Percentiles rank a stretch among this genome's conserved stretches.
These are phyloP conservation scores for Drosophila rhopaloa DNA, from an alignment of 1,140 invertebrate species.

Conservation along the genomic window DNA sequence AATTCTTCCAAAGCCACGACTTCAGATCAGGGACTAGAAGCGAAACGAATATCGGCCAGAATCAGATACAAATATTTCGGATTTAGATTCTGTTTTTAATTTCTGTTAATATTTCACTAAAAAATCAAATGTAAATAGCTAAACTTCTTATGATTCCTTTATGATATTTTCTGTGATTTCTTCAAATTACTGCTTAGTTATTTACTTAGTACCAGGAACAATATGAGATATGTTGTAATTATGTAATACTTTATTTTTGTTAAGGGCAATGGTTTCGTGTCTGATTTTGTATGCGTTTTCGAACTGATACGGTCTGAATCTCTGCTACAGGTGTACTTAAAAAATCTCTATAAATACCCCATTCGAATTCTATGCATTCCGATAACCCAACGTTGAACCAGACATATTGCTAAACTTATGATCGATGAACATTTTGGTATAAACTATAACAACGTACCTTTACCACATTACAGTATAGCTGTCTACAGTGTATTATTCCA, in stretches of 20 bases:
- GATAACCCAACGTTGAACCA: slow-evolving; percentile 29
- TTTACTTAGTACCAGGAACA: background rate
- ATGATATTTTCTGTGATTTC: background rate
- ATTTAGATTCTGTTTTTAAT: background rate
- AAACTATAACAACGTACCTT: slow-evolving; percentile 34
- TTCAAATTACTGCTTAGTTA: background rate
- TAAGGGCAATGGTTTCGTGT: background rate
- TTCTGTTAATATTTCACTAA: background rate
- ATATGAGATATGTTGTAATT: background rate
- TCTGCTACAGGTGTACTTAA: slow-evolving; percentile 6
- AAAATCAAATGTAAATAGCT: slow-evolving; percentile 9
- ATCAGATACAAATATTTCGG: background rate
- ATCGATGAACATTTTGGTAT: slow-evolving; percentile 10
- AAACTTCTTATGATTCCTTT: background rate
- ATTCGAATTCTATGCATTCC: slow-evolving; percentile 20
- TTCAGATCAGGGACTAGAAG: background rate
- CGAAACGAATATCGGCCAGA: background rate
- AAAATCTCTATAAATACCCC: slow-evolving; percentile 5
- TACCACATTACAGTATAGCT: slow-evolving; percentile 21
- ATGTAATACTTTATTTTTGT: background rate
- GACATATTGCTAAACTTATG: slow-evolving; percentile 36
- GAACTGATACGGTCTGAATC: background rate
- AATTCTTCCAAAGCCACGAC: slow-evolving; percentile 7
- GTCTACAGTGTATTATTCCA: slow-evolving; percentile 39
- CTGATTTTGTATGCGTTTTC: background rate